Evolutionary conservation across 2,113 vertebrate species (phyloP).

Genomic region (Solea solea): DNA sequence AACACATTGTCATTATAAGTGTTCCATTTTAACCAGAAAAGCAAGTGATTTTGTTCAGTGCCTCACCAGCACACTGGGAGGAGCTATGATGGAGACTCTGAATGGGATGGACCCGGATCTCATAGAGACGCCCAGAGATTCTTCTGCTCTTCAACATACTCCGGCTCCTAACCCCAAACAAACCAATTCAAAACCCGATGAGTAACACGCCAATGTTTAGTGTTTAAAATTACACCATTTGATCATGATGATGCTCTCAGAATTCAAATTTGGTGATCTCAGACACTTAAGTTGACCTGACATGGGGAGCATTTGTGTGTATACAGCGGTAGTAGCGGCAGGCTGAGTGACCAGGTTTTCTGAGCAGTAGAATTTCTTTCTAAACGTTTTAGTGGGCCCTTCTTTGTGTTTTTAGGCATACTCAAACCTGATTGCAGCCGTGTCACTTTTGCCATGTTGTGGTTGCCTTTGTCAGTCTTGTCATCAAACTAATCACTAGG

Average conservation of each 20-base stretch:
- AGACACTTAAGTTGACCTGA: neutral
- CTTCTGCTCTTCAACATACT: conserved; percentile 91
- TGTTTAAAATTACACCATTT: neutral
- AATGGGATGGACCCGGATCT: conserved; percentile 84
- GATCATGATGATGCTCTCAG: neutral
- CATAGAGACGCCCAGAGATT: conserved; percentile 91
- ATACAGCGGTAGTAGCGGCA: too few relatives aligned
- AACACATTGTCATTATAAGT: neutral
- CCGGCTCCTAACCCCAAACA: conserved; percentile 83
- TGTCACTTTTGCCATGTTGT: too few relatives aligned
- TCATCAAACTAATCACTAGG: too few relatives aligned
- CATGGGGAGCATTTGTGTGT: too few relatives aligned
- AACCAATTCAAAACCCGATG: conserved; percentile 11
- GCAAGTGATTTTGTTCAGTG: neutral
- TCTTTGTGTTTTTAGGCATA: too few relatives aligned
- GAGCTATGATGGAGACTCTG: conserved; percentile 75
- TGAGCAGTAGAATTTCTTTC: too few relatives aligned
- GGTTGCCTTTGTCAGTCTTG: too few relatives aligned
- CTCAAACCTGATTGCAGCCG: too few relatives aligned
- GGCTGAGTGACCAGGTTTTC: too few relatives aligned
- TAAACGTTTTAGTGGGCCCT: too few relatives aligned
- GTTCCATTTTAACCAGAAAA: neutral
- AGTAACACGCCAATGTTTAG: neutral
- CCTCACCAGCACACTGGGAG: conserved; percentile 81
- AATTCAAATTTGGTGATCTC: neutral